Evolutionary conservation across 2,113 vertebrate genomes (phyloP), one percentile per base, ranked within the genome.

Genomic region (Chlamydotis undulata): DNA sequence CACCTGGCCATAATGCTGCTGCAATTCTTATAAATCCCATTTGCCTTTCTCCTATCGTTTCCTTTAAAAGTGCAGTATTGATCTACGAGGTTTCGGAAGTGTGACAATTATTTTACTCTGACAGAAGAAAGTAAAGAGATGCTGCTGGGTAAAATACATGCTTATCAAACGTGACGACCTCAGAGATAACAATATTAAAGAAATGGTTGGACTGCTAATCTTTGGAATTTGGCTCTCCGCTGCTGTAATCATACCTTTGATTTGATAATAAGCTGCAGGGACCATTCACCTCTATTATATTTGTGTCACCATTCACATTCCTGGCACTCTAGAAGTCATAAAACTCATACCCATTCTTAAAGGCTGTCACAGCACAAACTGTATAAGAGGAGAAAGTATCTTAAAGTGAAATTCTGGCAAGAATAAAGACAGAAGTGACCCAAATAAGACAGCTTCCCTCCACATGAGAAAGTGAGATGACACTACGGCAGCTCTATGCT

Each of bases 401-500:
- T 78, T 68, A 52, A 84, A 81, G 74, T 21, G 59, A 60, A 75
- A 82, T 35, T 56, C n/a, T 64, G 53, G 31, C 41, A 65, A 65
- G 25, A 76, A 50, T 7, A 15, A 87, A 60, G 19, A n/a, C 4
- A 21, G 12, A 43, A 89, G 43, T 63, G 7, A 74, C 37, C 8
- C 37, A 75, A 67, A 78, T 53, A n/a, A 69, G 33, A 47, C 25
- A 81, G 17, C 8, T 67, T 77, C 4, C 4, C 13, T 3, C 19
- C 7, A 2, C 7, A 25, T n/a, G 52, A 8, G 17, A 16, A 67
- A 68, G 3, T 23, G 45, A 64, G 39, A 29, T 49, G 41, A 61
- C 29, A 6, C 10, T 26, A 33, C 0, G 1, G 17, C 12, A 84
- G 49, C 22, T n/a, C 16, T 14, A 29, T 4, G 9, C 2, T 52